Percentiles rank a stretch among this genome's conserved stretches.
Conservation (phyloP, 2,888 invertebrate species). For the Candidula unifasciata region DNA sequence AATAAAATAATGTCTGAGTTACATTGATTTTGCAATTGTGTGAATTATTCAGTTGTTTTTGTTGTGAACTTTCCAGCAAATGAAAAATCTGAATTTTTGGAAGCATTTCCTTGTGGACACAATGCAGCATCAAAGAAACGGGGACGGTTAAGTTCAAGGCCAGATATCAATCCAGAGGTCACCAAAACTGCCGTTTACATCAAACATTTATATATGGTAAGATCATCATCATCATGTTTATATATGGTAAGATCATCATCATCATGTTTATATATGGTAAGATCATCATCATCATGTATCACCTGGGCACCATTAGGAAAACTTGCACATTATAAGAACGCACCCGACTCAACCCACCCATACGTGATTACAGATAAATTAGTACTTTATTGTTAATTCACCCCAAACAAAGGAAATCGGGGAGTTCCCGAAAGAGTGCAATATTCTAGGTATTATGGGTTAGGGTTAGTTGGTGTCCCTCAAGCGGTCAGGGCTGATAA, state of each 20-base stretch:
- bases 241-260: constrained; percentile 68
- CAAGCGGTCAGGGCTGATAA: too few relatives aligned
- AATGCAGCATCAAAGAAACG: constrained; percentile 58
- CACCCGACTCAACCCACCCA: too few relatives aligned
- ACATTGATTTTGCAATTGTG: too few relatives aligned
- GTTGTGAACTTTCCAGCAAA: constrained; percentile 57
- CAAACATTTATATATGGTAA: constrained; percentile 73
- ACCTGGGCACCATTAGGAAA: too few relatives aligned
- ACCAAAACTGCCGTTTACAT: constrained; percentile 75
- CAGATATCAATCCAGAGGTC: constrained; percentile 69
- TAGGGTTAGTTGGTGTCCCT: too few relatives aligned
- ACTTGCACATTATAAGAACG: too few relatives aligned
- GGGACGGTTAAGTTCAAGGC: constrained; percentile 60
- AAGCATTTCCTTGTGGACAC: constrained; percentile 62
- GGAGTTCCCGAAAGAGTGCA: too few relatives aligned
- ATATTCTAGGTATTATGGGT: too few relatives aligned
- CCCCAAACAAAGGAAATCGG: too few relatives aligned
- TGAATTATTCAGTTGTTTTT: background rate
- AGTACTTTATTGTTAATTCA: too few relatives aligned
- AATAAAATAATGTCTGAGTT: too few relatives aligned
- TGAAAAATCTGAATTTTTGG: constrained; percentile 66
- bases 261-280: constrained; percentile 70
- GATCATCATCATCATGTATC: constrained; percentile 31
- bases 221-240: constrained; percentile 52
- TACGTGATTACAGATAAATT: too few relatives aligned